phyloP scores from a whole-genome alignment of 2,113 vertebrate species.

The Pimephales promelas region DNA sequence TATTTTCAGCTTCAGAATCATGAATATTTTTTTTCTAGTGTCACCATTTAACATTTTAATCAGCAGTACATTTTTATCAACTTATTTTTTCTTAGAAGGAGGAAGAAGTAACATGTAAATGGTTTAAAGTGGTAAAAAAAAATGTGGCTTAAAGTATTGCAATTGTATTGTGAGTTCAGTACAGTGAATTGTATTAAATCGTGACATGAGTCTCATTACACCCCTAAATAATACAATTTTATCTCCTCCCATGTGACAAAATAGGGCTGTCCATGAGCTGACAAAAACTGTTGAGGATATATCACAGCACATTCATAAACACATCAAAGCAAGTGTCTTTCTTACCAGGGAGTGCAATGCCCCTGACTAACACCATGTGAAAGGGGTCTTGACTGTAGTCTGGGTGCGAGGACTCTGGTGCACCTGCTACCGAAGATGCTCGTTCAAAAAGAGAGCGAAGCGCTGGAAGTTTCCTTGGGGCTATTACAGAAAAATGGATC shows the following conservation, averaged over 20 bases:
- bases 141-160: too few species aligned
- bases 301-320: constrained; percentile 1
- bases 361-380: constrained; percentile 90
- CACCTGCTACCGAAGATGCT: constrained; percentile 75
- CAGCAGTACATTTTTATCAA: too few species aligned
- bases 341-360: constrained; percentile 86
- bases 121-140: too few species aligned
- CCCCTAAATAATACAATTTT: neutral
- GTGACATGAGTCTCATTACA: too few species aligned
- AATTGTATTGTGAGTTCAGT: too few species aligned
- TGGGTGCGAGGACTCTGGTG: constrained; percentile 76
- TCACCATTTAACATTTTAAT: too few species aligned
- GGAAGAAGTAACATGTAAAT: too few species aligned
- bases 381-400: constrained; percentile 90
- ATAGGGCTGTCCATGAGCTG: neutral
- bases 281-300: neutral
- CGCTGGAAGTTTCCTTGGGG: constrained; percentile 87
- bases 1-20: too few species aligned
- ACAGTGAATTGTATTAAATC: too few species aligned
- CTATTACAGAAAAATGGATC: constrained; percentile 89
- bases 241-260: neutral
- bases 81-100: too few species aligned
- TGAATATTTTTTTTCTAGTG: too few species aligned
- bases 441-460: constrained; percentile 84
- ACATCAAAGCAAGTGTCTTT: constrained; percentile 14